phyloP scores from a whole-genome alignment of 2,113 vertebrate genomes.

The Cyanoderma ruficeps region DNA sequence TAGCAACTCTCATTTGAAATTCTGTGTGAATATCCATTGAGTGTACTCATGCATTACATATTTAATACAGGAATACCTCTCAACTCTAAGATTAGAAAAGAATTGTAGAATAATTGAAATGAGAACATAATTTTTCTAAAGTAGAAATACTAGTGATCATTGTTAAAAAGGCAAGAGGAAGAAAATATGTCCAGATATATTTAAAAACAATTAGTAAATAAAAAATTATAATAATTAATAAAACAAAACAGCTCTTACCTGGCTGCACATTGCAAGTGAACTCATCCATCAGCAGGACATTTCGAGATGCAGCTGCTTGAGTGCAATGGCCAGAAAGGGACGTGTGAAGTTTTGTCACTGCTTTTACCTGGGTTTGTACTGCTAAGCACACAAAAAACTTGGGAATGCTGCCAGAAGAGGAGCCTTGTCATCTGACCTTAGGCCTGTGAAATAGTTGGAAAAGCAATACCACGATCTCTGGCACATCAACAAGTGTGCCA shows the following conservation, averaged over 20 bases:
- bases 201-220: neutral
- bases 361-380: neutral
- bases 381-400: neutral
- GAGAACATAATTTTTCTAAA: neutral
- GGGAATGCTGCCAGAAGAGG: neutral
- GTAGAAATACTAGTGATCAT: neutral
- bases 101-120: neutral
- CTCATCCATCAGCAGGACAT: neutral
- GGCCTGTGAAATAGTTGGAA: neutral
- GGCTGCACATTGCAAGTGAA: neutral
- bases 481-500: neutral
- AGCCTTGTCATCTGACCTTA: neutral
- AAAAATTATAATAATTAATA: neutral
- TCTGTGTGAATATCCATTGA: neutral
- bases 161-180: neutral
- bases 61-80: neutral
- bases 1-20: neutral
- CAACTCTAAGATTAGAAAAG: neutral
- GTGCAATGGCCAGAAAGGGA: neutral
- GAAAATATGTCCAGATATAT: neutral
- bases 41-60: neutral
- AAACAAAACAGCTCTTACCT: neutral
- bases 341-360: accelerated
- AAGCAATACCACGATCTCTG: neutral
- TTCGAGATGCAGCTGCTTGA: accelerated